Evolutionary conservation across 2,888 invertebrate genomes (phyloP), one percentile per base, ranked within the genome.

Genomic region (Pseudococcus viburni): DNA sequence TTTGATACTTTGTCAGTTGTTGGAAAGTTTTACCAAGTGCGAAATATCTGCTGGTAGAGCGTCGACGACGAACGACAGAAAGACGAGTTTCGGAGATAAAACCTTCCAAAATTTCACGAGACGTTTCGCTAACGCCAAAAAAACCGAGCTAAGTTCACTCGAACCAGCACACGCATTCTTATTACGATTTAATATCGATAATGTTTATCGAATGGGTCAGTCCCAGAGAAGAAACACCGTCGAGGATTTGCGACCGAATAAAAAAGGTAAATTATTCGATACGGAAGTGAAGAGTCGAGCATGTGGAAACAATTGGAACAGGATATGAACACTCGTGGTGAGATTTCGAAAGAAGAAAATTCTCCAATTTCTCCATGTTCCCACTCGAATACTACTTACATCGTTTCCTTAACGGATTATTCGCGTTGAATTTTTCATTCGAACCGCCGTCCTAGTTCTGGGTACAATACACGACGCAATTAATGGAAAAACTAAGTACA

Each of bases 221-320:
- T 42, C 42, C n/a, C n/a, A n/a, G n/a, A n/a, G 42, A 42, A 42
- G 42, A 42, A 9, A 42, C 5, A 1, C 8, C 42, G 5, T 42
- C 42, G 8, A 42, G 42, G 9, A 42, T 42, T 3, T 12, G 15
- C 64, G 19, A 19, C 64, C 19, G 19, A 64, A 17, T n/a, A 64
- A 8, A 64, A 64, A 64, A 59, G 19, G 68, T 68, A 68, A 68
- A 68, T 68, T 26, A 68, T 68, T 68, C 68, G 68, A 68, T 26
- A 68, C 68, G 68, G 68, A 68, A 68, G 68, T 26, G 5, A 68
- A 64, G 17, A 51, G 15, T 26, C 68, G 26, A 68, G 68, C 68
- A 68, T 68, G 22, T 68, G 68, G 68, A 68, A 68, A 68, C 68
- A 68, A 68, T 68, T 26, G 26, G 26, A 68, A 68, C 68, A 68